Conservation (phyloP, 2,113 vertebrate genomes). For the Ceratotherium simum region DNA sequence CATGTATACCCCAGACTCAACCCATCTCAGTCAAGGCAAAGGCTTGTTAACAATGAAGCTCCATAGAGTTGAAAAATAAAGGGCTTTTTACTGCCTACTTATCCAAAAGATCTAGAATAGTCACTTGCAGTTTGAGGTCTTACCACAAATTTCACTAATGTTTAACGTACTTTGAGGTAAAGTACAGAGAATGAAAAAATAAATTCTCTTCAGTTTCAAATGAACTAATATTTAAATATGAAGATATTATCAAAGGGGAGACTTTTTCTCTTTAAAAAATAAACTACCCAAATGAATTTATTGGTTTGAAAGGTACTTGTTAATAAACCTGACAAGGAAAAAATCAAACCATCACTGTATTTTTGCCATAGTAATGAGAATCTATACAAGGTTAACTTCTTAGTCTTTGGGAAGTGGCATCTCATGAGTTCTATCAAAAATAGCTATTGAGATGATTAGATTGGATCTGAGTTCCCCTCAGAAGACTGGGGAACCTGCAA, state of each 20-base stretch:
- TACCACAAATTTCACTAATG: background rate
- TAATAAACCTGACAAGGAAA: constrained; percentile 53
- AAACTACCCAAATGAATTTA: background rate
- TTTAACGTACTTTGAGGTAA: background rate
- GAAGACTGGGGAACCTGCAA: background rate
- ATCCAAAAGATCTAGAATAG: background rate
- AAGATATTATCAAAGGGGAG: constrained; percentile 50
- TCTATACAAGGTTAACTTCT: background rate
- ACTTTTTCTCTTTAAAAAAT: constrained; percentile 39
- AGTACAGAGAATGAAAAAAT: background rate
- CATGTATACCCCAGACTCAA: background rate
- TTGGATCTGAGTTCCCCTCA: background rate
- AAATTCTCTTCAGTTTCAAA: constrained; percentile 41
- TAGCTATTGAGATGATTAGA: background rate
- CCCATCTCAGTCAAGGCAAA: background rate
- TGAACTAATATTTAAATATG: constrained; percentile 15
- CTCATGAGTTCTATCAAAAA: background rate
- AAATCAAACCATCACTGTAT: background rate
- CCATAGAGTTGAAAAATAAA: background rate
- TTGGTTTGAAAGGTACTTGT: constrained; percentile 37
- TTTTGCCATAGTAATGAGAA: background rate
- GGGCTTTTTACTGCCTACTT: background rate
- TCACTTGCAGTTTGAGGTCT: background rate
- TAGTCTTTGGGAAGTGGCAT: background rate
- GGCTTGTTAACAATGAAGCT: background rate